Base-by-base conservation (phyloP, 1,140 invertebrate genomes). In the Tetraneura akinire region DNA sequence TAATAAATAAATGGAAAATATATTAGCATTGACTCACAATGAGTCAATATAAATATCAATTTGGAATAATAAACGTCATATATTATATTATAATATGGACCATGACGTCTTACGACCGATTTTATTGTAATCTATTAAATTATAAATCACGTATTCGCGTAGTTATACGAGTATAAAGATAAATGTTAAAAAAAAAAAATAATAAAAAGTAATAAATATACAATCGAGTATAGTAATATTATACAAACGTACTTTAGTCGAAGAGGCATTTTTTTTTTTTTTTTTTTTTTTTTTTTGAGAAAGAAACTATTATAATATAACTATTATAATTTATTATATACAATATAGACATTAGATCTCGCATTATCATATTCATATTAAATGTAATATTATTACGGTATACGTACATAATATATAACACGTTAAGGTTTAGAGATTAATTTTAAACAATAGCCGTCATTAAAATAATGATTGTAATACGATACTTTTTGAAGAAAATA, bases 121-220 rank as follows among this genome's bases (percentile, higher is more conserved):
- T 26, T n/a, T n/a, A n/a, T n/a, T n/a, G n/a, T n/a, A n/a, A n/a
- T n/a, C n/a, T 26, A 68, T 47, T 68, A 16, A 68, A 68, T 47
- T 37, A 68, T 68, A 68, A 68, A 68, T 16, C 66, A 68, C 66
- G 66, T 68, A 66, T 37, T n/a, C n/a, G n/a, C n/a, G n/a, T n/a
- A n/a, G n/a, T n/a, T n/a, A n/a, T n/a, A n/a, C n/a, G n/a, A n/a
- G n/a, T n/a, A n/a, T n/a, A n/a, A n/a, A 68, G 21, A 68, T 47
- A 68, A 47, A 68, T 47, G 21, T 68, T 14, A 3, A 6, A 16
- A 9, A 47, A 68, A 16, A 47, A 68, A 47, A 47, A 21, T 68
- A 47, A 47, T 68, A 47, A 45, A n/a, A n/a, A n/a, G n/a, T n/a
- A n/a, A n/a, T n/a, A n/a, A n/a, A n/a, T n/a, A 23, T 68, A 47